Evolutionary conservation across 1,140 invertebrate genomes (phyloP), one percentile per base, ranked within the genome.

Genomic region (Tribolium madens): DNA sequence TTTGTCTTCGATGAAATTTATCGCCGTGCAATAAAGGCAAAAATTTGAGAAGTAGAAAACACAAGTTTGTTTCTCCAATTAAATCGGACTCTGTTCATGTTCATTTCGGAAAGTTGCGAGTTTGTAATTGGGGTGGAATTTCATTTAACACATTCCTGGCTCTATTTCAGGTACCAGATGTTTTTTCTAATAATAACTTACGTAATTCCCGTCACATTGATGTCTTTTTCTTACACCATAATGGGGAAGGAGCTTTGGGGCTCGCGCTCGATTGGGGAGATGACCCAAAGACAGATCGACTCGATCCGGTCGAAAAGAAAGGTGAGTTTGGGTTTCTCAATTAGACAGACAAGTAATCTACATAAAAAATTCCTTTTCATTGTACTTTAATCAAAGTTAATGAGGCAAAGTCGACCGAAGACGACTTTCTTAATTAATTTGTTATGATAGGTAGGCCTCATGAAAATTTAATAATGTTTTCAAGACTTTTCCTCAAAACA

Each of bases 101-200:
- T 42, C 36, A 42, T 42, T 42, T 7, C 5, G 5, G 36, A 42
- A 42, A 42, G 36, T 42, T 42, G 7, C 7, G 36, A 42, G 36
- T 42, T 42, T n/a, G 36, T 42, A 42, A 42, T 42, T 4, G 36
- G 6, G 7, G 36, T n/a, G 36, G 36, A 42, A 42, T 42, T 42
- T n/a, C 36, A 42, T 42, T 42, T 42, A 42, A 42, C 36, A 52
- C 76, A 21, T 50, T 48, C 15, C 12, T 18, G n/a, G 68, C 79
- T 69, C 79, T 80, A 78, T 85, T 87, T 2, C 84, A 98, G 96
- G 76, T 98, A 98, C 85, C 97, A 97, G 86, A 89, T 97, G 13
- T 84, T 96, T 10, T 93, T 98, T 83, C 89, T 97, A 78, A 87
- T 94, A 2, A 87, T 97, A 13, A 97, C 96, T 4, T 98, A 98